Evolutionary conservation across 2,888 invertebrate genomes (phyloP).

Genomic region (Stenodera caucasica): DNA sequence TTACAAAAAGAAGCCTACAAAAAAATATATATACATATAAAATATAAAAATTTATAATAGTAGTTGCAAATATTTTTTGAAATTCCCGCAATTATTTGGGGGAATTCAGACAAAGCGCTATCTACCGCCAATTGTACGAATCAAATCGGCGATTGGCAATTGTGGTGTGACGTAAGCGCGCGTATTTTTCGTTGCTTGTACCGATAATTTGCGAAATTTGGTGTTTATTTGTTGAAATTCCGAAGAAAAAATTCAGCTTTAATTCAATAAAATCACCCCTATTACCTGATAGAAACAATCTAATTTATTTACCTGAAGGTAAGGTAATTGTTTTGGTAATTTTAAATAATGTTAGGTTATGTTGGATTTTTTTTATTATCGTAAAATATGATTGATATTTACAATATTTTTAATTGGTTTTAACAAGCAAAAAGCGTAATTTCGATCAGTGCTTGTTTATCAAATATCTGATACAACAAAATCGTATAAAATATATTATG

Average conservation of each 20-base stretch:
- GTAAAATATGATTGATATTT: slow-evolving; percentile 27
- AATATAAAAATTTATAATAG: background rate
- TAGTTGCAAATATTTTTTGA: background rate
- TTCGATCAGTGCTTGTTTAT: no score
- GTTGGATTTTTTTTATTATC: slow-evolving; percentile 17
- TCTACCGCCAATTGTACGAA: background rate
- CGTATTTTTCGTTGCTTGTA: background rate
- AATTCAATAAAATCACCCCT: background rate
- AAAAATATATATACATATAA: background rate
- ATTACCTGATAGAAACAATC: no score
- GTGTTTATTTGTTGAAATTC: background rate
- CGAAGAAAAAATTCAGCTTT: background rate
- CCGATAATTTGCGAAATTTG: background rate
- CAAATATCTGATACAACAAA: no score
- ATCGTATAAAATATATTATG: no score
- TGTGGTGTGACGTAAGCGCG: background rate
- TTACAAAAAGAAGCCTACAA: background rate
- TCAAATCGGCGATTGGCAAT: background rate
- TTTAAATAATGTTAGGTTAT: slow-evolving; percentile 30
- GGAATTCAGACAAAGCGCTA: background rate
- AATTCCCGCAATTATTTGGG: background rate
- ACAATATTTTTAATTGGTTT: background rate
- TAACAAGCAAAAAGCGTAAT: background rate
- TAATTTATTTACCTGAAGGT: background rate
- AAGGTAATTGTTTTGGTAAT: slow-evolving; percentile 19